These are phyloP conservation scores for Engraulis encrasicolus DNA, from an alignment of 2,113 vertebrate genomes.

Conservation along the genomic window DNA sequence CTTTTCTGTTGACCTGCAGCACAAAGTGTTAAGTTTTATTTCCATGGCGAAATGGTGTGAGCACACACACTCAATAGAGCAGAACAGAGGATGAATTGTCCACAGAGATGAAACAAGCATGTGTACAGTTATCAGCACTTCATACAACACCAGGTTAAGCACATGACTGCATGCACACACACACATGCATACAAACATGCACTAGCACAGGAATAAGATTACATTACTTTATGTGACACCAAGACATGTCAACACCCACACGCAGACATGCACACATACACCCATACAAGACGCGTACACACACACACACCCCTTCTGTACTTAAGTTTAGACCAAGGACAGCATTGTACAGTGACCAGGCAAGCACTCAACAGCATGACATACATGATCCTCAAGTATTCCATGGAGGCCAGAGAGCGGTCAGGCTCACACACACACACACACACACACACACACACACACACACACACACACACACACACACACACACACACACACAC, in stretches of 20 bases:
- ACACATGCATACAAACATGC: background rate
- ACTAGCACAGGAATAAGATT: too few relatives aligned
- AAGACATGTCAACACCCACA: too few relatives aligned
- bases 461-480: background rate
- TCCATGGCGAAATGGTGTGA: background rate
- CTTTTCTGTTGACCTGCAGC: background rate
- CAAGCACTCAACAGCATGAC: background rate
- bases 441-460: background rate
- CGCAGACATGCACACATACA: too few relatives aligned
- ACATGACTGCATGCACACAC: background rate
- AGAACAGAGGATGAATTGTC: background rate
- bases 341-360: conserved; percentile 3
- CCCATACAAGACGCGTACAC: too few relatives aligned
- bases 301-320: too few relatives aligned
- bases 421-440: conserved; percentile 43
- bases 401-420: conserved; percentile 1
- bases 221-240: too few relatives aligned
- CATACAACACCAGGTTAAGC: too few relatives aligned
- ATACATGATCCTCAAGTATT: background rate
- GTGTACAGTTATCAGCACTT: too few relatives aligned
- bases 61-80: background rate
- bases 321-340: too few relatives aligned
- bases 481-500: background rate
- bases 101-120: background rate
- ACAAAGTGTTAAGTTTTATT: conserved; percentile 19